phyloP scores from a whole-genome alignment of 2,113 vertebrate species.

The Mugil cephalus region DNA sequence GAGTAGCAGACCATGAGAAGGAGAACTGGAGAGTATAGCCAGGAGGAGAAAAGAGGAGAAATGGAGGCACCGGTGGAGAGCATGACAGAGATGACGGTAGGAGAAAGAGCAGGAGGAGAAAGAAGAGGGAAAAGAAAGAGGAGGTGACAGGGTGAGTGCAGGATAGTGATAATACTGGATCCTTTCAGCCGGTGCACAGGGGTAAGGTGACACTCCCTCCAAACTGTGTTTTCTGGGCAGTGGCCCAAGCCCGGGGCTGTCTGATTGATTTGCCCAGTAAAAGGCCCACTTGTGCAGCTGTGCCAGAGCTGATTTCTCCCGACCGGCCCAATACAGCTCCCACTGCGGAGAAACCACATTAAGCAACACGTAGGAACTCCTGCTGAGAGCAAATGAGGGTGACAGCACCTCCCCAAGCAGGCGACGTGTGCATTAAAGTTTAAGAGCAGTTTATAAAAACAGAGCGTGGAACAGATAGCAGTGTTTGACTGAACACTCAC shows the following conservation, averaged over 20 bases:
- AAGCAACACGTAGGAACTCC: constrained; percentile 61
- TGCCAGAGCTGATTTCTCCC: constrained; percentile 72
- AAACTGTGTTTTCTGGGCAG: constrained; percentile 85
- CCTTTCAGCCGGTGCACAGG: constrained; percentile 71
- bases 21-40: constrained; percentile 18
- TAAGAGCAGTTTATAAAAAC: constrained; percentile 10
- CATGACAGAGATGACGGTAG: constrained; percentile 40
- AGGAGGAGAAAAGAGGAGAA: constrained; percentile 10
- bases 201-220: constrained; percentile 80
- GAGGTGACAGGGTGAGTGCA: constrained; percentile 65
- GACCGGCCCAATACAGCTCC: constrained; percentile 48
- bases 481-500: not conserved
- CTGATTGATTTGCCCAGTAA: constrained; percentile 80
- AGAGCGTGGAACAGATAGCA: not conserved
- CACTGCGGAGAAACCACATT: constrained; percentile 63
- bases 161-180: constrained; percentile 78
- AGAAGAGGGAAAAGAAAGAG: constrained; percentile 47
- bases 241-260: constrained; percentile 72
- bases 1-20: constrained; percentile 50
- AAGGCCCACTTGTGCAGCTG: constrained; percentile 79
- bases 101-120: constrained; percentile 33
- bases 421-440: constrained; percentile 1
- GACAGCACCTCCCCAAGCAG: constrained; percentile 31
- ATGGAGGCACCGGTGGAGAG: constrained; percentile 26
- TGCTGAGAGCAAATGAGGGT: constrained; percentile 56